Evolutionary conservation across 2,797 vertebrate species (phyloP), one percentile per base, ranked within the genome.

Genomic region (Trematomus bernacchii): DNA sequence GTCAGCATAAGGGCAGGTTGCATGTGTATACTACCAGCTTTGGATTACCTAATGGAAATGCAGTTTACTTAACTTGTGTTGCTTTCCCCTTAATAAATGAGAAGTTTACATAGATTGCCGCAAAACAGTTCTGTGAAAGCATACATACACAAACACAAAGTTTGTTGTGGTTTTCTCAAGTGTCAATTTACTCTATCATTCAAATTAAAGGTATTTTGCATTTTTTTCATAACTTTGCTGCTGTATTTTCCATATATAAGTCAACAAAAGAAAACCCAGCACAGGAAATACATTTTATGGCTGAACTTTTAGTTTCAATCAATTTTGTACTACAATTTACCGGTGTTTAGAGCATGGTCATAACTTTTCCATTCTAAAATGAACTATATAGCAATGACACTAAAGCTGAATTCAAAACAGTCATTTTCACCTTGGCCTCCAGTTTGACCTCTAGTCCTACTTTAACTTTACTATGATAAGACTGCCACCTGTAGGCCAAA

Each of bases 401-500:
- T 48, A 54, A 46, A 62, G 7, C 21, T 66, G 3, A 3, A 30
- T 13, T 1, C 15, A 47, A 48, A 47, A 65, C 21, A 65, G 12
- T 67, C 8, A 13, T 48, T 66, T 65, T 80, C 53, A 70, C 19
- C 48, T 42, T 68, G 33, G 33, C 46, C 60, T 85, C 21, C 55
- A 47, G 71, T 61, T 83, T 90, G 73, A 80, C 73, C 67, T 79
- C 18, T 9, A 16, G 19, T 51, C 4, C 21, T 13, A 21, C n/a
- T 71, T 65, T 67, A 40, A 18, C 33, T 51, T 47, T 10, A 23
- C 46, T 85, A 70, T 67, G 80, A 68, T 55, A 27, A 90, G 52
- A 87, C 79, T 87, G 90, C 92, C 93, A 87, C 71, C 93, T 92
- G 77, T 6, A 71, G 93, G 91, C 54, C 66, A 86, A 72, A 1